A percentile compares a stretch with the other conserved stretches of the same genome.
Evolutionary conservation across 2,797 vertebrate species (phyloP).

Genomic region (Enteromius afrohamiltoni): DNA sequence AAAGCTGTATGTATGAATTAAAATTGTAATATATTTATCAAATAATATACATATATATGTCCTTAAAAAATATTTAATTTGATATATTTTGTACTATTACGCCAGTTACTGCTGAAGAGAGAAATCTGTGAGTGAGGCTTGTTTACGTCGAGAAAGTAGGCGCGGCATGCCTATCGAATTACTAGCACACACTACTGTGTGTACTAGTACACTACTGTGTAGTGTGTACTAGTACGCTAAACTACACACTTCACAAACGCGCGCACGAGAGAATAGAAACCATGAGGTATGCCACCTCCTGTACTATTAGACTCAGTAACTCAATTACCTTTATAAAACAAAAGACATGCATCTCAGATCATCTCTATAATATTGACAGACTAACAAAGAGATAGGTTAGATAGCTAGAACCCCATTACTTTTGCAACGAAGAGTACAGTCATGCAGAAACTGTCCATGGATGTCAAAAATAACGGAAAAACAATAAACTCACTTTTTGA

Average conservation of each 20-base stretch:
- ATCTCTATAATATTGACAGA: background rate
- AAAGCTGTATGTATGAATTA: background rate
- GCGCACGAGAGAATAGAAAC: background rate
- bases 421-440: background rate
- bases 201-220: too few relatives aligned
- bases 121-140: conserved; percentile 65
- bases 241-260: background rate
- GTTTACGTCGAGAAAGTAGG: conserved; percentile 72
- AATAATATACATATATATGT: background rate
- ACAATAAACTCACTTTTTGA: conserved; percentile 14
- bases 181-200: conserved; percentile 52
- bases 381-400: background rate
- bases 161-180: conserved; percentile 69
- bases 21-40: background rate
- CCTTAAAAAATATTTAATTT: too few relatives aligned
- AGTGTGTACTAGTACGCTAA: too few relatives aligned
- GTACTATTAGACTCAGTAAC: background rate
- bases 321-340: background rate
- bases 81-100: too few relatives aligned
- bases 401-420: background rate
- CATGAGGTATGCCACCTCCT: background rate
- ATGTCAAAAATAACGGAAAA: background rate
- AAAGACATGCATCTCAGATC: background rate
- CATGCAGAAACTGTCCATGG: background rate
- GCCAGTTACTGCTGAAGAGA: too few relatives aligned